A percentile compares a stretch with the other conserved stretches of the same genome.
These are phyloP conservation scores for Fratercula arctica DNA, from an alignment of 2,797 vertebrate genomes.

Conservation along the genomic window DNA sequence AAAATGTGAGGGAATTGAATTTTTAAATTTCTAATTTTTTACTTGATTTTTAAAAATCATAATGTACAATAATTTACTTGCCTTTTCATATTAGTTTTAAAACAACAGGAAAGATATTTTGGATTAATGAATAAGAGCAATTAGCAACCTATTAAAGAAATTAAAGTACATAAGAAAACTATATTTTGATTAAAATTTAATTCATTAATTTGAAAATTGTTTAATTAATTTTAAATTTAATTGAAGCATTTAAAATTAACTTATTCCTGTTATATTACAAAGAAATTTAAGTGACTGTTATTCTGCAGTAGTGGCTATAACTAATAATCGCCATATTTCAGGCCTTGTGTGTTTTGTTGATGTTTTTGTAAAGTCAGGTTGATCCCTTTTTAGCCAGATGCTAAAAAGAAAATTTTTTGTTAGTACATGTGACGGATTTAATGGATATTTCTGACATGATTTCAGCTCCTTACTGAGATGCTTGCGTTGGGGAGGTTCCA, in stretches of 20 bases:
- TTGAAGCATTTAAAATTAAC: background rate
- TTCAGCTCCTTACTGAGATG: constrained; percentile 34
- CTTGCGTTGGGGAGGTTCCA: constrained; percentile 65
- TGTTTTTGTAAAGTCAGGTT: background rate
- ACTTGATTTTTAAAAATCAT: background rate
- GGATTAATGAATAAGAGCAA: background rate
- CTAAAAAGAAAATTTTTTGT: constrained; percentile 61
- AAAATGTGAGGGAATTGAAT: background rate
- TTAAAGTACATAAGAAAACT: background rate
- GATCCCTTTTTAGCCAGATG: constrained; percentile 42
- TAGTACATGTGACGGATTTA: constrained; percentile 57
- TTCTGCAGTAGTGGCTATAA: background rate
- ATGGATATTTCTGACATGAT: constrained; percentile 66
- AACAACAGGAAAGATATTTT: background rate
- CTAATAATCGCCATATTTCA: background rate
- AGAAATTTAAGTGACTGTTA: background rate
- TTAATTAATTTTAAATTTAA: background rate
- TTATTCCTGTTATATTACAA: background rate
- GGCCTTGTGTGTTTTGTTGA: background rate
- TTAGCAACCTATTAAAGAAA: background rate
- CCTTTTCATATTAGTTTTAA: background rate
- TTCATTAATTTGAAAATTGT: background rate
- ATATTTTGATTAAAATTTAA: background rate
- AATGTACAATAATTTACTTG: background rate
- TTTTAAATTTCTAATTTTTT: background rate